phyloP scores from a whole-genome alignment of 2,113 vertebrate genomes.

The Nesoenas mayeri region DNA sequence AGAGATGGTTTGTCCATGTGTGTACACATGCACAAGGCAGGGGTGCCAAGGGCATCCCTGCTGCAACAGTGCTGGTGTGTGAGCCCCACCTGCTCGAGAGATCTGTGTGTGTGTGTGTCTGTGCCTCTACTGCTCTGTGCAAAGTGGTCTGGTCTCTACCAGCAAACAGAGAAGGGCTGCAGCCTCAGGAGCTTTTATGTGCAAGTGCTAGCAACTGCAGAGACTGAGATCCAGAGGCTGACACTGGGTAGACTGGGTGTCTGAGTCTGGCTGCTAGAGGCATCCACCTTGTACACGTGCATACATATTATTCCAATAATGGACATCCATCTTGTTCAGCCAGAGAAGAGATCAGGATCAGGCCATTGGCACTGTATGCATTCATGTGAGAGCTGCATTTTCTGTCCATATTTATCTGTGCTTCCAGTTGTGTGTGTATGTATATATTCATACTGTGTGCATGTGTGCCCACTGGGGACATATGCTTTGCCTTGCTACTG shows the following conservation, averaged over 20 bases:
- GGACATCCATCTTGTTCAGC: background rate
- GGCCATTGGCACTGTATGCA: background rate
- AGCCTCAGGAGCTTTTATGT: background rate
- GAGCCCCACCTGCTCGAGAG: background rate
- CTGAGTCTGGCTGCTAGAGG: background rate
- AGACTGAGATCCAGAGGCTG: background rate
- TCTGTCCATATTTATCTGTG: background rate
- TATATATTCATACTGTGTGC: background rate
- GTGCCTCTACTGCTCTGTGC: background rate
- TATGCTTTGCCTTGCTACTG: background rate
- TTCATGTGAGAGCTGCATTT: background rate
- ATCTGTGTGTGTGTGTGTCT: rapidly evolving
- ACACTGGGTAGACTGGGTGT: background rate
- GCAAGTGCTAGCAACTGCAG: background rate
- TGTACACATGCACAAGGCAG: background rate
- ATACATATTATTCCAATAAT: background rate
- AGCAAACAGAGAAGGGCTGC: background rate
- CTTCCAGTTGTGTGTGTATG: background rate
- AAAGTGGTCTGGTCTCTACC: background rate
- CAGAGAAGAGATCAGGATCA: background rate
- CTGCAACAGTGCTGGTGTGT: background rate
- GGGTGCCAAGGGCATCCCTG: background rate
- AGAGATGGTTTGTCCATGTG: background rate
- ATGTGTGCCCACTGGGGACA: background rate
- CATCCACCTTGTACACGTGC: too few species aligned